Percentiles rank a stretch among this genome's conserved stretches.
Conservation (phyloP, 2,113 vertebrate species). For the Agelaius phoeniceus region DNA sequence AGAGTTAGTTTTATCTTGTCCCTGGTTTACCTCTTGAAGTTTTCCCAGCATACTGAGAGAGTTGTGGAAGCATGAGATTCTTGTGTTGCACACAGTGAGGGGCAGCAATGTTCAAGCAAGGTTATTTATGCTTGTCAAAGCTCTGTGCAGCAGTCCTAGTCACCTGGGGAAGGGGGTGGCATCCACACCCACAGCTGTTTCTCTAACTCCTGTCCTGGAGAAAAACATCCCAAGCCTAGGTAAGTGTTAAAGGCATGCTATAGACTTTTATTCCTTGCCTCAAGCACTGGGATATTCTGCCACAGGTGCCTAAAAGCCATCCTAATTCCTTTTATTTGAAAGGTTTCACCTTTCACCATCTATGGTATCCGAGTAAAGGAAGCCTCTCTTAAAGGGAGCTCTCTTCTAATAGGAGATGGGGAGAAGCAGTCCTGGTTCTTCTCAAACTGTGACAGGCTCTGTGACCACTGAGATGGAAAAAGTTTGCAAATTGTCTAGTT, state of each 20-base stretch:
- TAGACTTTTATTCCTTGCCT: background rate
- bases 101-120: background rate
- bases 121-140: background rate
- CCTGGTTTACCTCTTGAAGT: background rate
- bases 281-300: background rate
- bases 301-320: background rate
- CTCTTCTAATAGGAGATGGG: background rate
- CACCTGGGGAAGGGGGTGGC: background rate
- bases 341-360: background rate
- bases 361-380: background rate
- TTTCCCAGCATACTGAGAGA: background rate
- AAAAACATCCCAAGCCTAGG: background rate
- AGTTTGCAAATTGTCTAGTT: background rate
- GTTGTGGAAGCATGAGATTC: background rate
- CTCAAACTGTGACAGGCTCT: slow-evolving; percentile 16
- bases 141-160: background rate
- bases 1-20: background rate
- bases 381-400: background rate
- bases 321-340: background rate
- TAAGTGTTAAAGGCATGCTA: background rate
- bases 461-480: slow-evolving; percentile 27
- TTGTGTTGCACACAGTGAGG: background rate
- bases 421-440: background rate
- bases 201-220: background rate
- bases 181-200: background rate